Evolutionary conservation across 2,888 invertebrate genomes (phyloP), one percentile per base, ranked within the genome.

Genomic region (Nomada goodeniana): DNA sequence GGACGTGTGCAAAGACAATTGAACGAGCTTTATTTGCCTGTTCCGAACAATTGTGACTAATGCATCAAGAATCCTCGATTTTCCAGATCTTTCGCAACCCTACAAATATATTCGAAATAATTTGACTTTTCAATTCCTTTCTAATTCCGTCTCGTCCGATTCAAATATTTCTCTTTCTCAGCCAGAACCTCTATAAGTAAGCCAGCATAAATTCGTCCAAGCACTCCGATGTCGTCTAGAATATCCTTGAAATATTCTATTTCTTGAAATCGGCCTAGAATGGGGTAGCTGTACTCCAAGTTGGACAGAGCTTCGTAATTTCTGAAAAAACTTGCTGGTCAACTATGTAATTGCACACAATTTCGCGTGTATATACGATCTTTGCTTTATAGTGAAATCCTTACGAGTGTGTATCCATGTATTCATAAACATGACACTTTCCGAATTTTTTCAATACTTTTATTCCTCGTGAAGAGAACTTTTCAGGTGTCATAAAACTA

Each of bases 371-470:
- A 23, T 20, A 7, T 7, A 10, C 20, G 20, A 13, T 53, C 7
- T 36, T 36, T 7, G 1, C 11, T 26, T 2, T 36, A 7, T n/a
- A 10, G 63, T 26, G 23, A 0, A 44, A 9, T 3, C 55, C 77
- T 87, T 65, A 90, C 90, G 18, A 1, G 0, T 5, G 94, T 72
- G 94, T 94, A 86, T 95, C 95, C 0, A 95, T 94, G 87, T 95
- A 96, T 91, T 96, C 95, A 89, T 95, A 96, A 83, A 96, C 95
- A 89, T 95, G 95, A 7, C 95, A 95, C 9, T 95, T 94, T 42
- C 93, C 92, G 26, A 95, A 95, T 23, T 95, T 95, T 90, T 95
- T 95, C 7, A 96, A 91, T 77, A 94, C 92, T 57, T 94, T 94
- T 57, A 93, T 90, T 3, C 95, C 95, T 90, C 95, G 95, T 18